Percentiles rank a stretch among this genome's conserved stretches.
These are phyloP conservation scores for Xylota segnis DNA, from an alignment of 2,888 invertebrate genomes.

Conservation along the genomic window DNA sequence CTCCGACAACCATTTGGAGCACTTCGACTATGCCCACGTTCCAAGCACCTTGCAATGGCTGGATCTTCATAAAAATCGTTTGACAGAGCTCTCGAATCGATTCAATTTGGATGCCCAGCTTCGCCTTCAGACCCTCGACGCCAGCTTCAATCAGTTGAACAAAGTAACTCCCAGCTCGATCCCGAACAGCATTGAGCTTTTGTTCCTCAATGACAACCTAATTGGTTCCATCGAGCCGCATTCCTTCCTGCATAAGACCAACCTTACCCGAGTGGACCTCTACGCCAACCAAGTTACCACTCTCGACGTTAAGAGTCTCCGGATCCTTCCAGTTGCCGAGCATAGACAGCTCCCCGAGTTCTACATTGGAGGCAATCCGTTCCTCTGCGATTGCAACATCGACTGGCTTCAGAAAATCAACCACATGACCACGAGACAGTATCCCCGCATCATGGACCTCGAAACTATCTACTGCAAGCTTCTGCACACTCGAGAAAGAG, in stretches of 20 bases:
- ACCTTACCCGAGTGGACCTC: slow-evolving; percentile 95
- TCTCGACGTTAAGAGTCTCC: slow-evolving; percentile 94
- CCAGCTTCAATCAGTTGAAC: slow-evolving; percentile 94
- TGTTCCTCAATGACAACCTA: slow-evolving; percentile 95
- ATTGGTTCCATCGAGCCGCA: slow-evolving; percentile 94
- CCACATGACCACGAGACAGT: slow-evolving; percentile 92
- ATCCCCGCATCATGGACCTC: slow-evolving; percentile 95
- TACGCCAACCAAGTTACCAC: slow-evolving; percentile 96
- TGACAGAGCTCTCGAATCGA: slow-evolving; percentile 91
- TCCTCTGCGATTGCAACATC: slow-evolving; percentile 97
- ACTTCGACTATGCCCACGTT: slow-evolving; percentile 95
- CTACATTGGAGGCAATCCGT: slow-evolving; percentile 97
- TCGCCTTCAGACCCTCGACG: slow-evolving; percentile 92
- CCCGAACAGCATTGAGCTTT: slow-evolving; percentile 93
- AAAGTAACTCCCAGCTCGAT: slow-evolving; percentile 91
- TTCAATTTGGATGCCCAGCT: slow-evolving; percentile 89
- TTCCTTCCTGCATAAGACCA: slow-evolving; percentile 94
- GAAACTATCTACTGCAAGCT: slow-evolving; percentile 95
- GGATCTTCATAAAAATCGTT: slow-evolving; percentile 94
- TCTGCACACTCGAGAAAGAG: slow-evolving; percentile 92
- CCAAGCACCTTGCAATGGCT: slow-evolving; percentile 94
- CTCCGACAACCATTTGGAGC: slow-evolving; percentile 94
- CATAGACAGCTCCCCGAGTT: slow-evolving; percentile 93
- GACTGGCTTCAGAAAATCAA: slow-evolving; percentile 97
- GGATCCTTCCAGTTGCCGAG: slow-evolving; percentile 91